Base-by-base conservation (phyloP, 2,113 vertebrate genomes). In the Syrrhaptes paradoxus region DNA sequence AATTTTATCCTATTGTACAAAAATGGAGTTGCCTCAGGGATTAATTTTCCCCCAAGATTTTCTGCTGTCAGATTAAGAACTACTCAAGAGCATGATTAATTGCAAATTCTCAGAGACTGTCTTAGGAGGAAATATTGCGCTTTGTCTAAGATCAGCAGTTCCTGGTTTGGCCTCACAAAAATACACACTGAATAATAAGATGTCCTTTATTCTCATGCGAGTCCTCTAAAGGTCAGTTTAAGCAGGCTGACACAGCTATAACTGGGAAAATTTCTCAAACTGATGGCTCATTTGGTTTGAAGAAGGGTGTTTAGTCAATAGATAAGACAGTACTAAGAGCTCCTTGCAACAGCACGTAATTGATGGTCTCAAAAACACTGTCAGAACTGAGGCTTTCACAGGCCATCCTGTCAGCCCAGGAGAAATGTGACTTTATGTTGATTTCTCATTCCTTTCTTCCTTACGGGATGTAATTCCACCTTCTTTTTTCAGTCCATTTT, bases 181-280 rank as follows among this genome's bases (percentile, higher is more conserved):
- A 87, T 32, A 25, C 38, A 48, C 3, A 2, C 75, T 78, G 89
- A 85, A 90, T 89, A 90, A 78, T 77, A 93, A 93, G 36, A 67
- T 49, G 73, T 89, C 81, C 66, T 92, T 87, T 94, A 89, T 75
- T 95, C 87, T 89, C 91, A 45, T 46, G 71, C 0, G 58, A 77
- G 46, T 94, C 68, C 77, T 82, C 61, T 78, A 96, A 96, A 96
- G 93, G 94, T 95, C 94, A 94, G 48, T 41, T 85, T 82, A 85
- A 95, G 84, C 77, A 82, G 86, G 77, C 88, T 88, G 85, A 90
- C 83, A 92, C 75, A 94, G 95, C 62, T 90, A 29, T 89, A 89
- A 88, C 61, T 82, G 45, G 54, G 91, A 89, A 92, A 92, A 92
- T 92, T 91, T 95, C 80, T 96, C 95, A 96, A 85, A 75, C 20